Percentiles rank a stretch among this genome's conserved stretches.
These are phyloP conservation scores for silkworm (Bombyx mori) DNA, from an alignment of 1,140 invertebrate species.

Conservation along the genomic window DNA sequence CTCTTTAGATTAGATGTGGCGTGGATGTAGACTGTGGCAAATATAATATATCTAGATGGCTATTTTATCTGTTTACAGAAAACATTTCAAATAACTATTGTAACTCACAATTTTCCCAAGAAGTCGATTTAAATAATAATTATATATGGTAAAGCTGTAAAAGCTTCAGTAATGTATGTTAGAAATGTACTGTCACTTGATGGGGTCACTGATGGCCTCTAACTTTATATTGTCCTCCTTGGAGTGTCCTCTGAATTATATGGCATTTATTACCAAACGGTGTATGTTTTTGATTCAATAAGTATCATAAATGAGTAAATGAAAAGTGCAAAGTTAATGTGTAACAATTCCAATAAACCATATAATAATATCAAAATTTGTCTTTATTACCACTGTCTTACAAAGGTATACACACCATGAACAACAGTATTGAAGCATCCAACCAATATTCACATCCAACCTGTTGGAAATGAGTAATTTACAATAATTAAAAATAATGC, in stretches of 20 bases:
- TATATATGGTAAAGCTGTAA: too few relatives aligned
- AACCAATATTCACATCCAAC: constrained; percentile 43
- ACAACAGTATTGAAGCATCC: constrained; percentile 27
- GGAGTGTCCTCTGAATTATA: constrained; percentile 51
- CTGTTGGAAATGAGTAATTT: constrained; percentile 18
- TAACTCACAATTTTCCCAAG: too few relatives aligned
- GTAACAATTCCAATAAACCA: constrained; percentile 68
- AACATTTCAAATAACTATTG: too few relatives aligned
- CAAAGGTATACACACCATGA: constrained; percentile 26
- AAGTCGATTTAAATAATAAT: too few relatives aligned
- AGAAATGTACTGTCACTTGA: too few relatives aligned
- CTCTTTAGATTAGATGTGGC: constrained; percentile 20
- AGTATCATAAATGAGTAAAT: constrained; percentile 59
- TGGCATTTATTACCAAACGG: constrained; percentile 70
- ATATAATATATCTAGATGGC: too few relatives aligned
- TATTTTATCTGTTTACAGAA: too few relatives aligned
- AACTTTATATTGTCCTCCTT: constrained; percentile 11
- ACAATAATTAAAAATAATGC: not conserved
- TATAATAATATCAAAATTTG: constrained; percentile 36
- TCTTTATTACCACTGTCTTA: constrained; percentile 32
- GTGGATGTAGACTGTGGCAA: constrained; percentile 11
- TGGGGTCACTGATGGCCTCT: too few relatives aligned
- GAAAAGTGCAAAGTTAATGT: constrained; percentile 70
- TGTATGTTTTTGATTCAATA: constrained; percentile 65
- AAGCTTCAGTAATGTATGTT: too few relatives aligned